phyloP scores from a whole-genome alignment of 2,113 vertebrate species.

The Rhipidura dahli region DNA sequence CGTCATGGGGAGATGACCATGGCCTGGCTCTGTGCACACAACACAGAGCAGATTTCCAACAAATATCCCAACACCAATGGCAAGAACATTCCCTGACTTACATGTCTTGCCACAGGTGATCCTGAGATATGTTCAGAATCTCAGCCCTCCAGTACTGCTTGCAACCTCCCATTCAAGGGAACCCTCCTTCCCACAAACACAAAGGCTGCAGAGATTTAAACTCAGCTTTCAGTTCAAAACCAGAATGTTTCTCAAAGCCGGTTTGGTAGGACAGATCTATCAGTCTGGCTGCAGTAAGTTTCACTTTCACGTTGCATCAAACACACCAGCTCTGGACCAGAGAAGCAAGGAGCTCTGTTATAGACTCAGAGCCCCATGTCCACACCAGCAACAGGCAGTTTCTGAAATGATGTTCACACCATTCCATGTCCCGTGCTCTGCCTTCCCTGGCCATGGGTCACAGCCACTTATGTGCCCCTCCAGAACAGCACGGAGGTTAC shows the following conservation, averaged over 20 bases:
- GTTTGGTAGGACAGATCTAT: background rate
- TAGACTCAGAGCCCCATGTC: background rate
- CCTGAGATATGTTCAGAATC: background rate
- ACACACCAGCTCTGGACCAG: background rate
- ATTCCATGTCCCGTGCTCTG: background rate
- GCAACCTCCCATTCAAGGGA: background rate
- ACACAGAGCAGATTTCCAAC: background rate
- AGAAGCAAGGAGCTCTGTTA: accelerated
- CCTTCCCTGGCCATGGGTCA: background rate
- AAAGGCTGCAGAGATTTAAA: background rate
- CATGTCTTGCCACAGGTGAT: background rate
- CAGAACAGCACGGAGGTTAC: background rate
- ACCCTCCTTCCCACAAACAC: background rate
- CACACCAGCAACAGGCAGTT: background rate
- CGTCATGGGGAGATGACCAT: background rate
- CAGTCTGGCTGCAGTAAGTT: background rate
- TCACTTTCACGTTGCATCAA: background rate
- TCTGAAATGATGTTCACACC: background rate
- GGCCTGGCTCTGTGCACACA: background rate
- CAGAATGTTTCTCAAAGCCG: background rate
- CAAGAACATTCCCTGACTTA: background rate
- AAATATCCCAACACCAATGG: background rate
- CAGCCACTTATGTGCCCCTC: background rate
- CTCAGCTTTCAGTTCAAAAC: background rate
- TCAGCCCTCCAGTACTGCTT: background rate